Base-by-base conservation (phyloP, 1,140 invertebrate genomes). In the Coelopa frigida region DNA sequence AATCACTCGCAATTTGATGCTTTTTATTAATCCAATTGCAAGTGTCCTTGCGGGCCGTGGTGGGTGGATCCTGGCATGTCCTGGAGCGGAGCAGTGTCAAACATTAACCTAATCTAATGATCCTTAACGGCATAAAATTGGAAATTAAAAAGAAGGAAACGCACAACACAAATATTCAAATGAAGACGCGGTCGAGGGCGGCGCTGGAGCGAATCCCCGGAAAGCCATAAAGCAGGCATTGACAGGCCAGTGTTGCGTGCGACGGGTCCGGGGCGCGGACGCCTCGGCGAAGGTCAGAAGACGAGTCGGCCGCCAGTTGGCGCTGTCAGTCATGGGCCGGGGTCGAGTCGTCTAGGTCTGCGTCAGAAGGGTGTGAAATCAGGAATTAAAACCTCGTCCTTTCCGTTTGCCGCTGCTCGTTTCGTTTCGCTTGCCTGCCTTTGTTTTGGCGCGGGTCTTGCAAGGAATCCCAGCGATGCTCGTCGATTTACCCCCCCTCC, bases 61-160 rank as follows among this genome's bases (percentile, higher is more conserved):
- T n/a, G n/a, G n/a, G n/a, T n/a, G n/a, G n/a, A n/a, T n/a, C n/a
- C n/a, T n/a, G n/a, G n/a, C n/a, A n/a, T n/a, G n/a, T n/a, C n/a
- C n/a, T n/a, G n/a, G n/a, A n/a, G n/a, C n/a, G n/a, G n/a, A n/a
- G n/a, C 48, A 41, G 52, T 44, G 50, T 44, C 47, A 54, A 64
- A 59, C 58, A 64, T 61, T 64, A 58, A 57, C 61, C 61, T 61
- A 59, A 61, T 64, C 58, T 64, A 64, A 64, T 64, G 61, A 64
- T 61, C 61, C 61, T 59, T 52, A 53, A 59, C 61, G 61, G 61
- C 61, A 62, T 62, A 62, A 61, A 61, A 61, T 53, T 12, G n/a
- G 21, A 27, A 23, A 15, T 27, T 4, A 17, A 37, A 24, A 14
- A 26, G 17, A 7, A 17, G 43, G 32, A 62, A 58, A 58, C 50